These are phyloP conservation scores for Oreotrochilus melanogaster DNA, from an alignment of 2,113 vertebrate species.

Conservation along the genomic window DNA sequence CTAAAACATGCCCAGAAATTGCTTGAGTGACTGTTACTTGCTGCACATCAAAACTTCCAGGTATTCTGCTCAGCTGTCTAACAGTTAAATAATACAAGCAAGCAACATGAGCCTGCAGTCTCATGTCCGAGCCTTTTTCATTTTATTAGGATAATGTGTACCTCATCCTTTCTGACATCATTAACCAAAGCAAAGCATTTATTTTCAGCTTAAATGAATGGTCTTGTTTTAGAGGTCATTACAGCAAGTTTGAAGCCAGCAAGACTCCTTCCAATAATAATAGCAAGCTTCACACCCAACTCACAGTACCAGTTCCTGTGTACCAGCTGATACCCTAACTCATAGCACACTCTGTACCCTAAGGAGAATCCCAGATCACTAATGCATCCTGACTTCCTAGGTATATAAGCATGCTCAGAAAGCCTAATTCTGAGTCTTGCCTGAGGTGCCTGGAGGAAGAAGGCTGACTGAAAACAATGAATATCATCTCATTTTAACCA, in stretches of 20 bases:
- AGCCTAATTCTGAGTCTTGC: background rate
- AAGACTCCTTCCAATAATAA: background rate
- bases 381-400: background rate
- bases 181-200: background rate
- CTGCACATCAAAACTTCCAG: background rate
- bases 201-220: background rate
- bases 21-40: no score
- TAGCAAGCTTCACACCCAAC: background rate
- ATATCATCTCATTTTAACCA: constrained; percentile 26
- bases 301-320: background rate
- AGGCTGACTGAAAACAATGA: background rate
- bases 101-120: background rate
- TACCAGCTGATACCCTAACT: background rate
- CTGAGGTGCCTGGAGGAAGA: background rate
- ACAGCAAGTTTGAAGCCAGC: background rate
- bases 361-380: background rate
- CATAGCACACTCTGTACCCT: background rate
- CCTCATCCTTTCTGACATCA: background rate
- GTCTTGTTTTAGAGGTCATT: background rate
- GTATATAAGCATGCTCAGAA: background rate
- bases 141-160: background rate
- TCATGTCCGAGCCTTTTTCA: background rate
- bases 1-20: background rate
- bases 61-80: background rate
- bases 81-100: background rate